Conservation (phyloP, 2,113 vertebrate species). For the Jaculus jaculus region DNA sequence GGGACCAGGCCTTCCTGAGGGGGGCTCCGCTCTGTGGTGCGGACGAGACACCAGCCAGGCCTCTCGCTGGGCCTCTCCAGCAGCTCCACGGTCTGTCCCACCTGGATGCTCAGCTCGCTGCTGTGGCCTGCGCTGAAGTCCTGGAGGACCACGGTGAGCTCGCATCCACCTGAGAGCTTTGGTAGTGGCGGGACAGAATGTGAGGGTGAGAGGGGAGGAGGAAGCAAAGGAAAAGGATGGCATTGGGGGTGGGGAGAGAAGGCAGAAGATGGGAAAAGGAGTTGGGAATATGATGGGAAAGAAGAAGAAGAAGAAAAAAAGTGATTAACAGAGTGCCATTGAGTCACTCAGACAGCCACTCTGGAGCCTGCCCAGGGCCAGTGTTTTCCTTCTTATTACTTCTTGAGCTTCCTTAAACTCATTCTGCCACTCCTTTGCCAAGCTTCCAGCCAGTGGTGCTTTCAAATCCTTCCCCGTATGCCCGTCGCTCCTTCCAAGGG, state of each 20-base stretch:
- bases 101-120: slow-evolving; percentile 94
- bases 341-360: rapidly evolving
- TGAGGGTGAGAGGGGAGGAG: neutral
- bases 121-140: slow-evolving; percentile 93
- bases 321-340: slow-evolving; percentile 35
- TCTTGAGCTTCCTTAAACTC: neutral
- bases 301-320: slow-evolving; percentile 28
- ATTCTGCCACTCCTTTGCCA: neutral
- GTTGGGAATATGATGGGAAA: neutral
- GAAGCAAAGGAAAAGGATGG: neutral
- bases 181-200: slow-evolving; percentile 3
- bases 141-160: slow-evolving; percentile 96
- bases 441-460: neutral
- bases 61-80: slow-evolving; percentile 94
- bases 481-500: neutral
- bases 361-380: neutral
- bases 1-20: slow-evolving; percentile 97
- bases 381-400: neutral
- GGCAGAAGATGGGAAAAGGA: neutral
- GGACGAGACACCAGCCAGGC: slow-evolving; percentile 95
- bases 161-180: slow-evolving; percentile 97
- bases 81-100: slow-evolving; percentile 97
- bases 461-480: neutral
- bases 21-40: slow-evolving; percentile 93
- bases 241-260: neutral